Conservation (phyloP, 2,888 invertebrate genomes). For the Imbricaverruca yamaguchii region DNA sequence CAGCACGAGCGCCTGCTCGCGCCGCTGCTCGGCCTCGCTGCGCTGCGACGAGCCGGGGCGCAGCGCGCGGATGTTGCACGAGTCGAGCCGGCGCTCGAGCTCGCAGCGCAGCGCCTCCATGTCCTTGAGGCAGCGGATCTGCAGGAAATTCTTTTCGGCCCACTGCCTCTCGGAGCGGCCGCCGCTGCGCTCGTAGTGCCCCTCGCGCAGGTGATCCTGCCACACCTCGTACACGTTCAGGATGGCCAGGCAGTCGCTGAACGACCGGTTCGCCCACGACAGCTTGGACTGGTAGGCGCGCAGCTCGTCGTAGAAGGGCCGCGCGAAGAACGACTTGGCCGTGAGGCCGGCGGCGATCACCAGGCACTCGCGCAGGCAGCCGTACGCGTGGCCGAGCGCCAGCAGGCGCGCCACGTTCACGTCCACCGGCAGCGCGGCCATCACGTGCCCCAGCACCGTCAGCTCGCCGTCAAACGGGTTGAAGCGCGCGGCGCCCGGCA, state of each 20-base stretch:
- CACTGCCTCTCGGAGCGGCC: slow-evolving; percentile 52
- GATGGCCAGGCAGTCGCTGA: slow-evolving; percentile 76
- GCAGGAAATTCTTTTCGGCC: slow-evolving; percentile 62
- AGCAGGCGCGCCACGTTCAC: slow-evolving; percentile 74
- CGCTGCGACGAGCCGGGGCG: too few species aligned
- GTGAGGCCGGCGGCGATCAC: slow-evolving; percentile 81
- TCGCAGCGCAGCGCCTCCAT: slow-evolving; percentile 59
- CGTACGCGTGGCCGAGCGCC: slow-evolving; percentile 75
- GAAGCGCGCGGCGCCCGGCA: slow-evolving; percentile 29
- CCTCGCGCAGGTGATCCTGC: slow-evolving; percentile 53
- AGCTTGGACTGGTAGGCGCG: slow-evolving; percentile 66
- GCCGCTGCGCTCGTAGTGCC: slow-evolving; percentile 47
- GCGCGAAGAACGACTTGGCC: slow-evolving; percentile 68
- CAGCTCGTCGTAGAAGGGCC: slow-evolving; percentile 60
- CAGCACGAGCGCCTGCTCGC: slow-evolving; percentile 19
- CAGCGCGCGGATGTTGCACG: slow-evolving; percentile 29
- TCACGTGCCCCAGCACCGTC: slow-evolving; percentile 73
- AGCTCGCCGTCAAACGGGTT: slow-evolving; percentile 64
- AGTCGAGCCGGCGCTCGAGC: slow-evolving; percentile 53
- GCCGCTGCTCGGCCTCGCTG: background rate
- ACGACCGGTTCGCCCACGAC: slow-evolving; percentile 70
- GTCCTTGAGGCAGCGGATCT: slow-evolving; percentile 56
- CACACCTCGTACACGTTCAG: slow-evolving; percentile 74
- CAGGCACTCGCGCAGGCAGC: slow-evolving; percentile 71
- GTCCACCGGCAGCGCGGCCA: slow-evolving; percentile 75